Evolutionary conservation across 1,140 invertebrate genomes (phyloP).

Genomic region (Nylanderia fulva): DNA sequence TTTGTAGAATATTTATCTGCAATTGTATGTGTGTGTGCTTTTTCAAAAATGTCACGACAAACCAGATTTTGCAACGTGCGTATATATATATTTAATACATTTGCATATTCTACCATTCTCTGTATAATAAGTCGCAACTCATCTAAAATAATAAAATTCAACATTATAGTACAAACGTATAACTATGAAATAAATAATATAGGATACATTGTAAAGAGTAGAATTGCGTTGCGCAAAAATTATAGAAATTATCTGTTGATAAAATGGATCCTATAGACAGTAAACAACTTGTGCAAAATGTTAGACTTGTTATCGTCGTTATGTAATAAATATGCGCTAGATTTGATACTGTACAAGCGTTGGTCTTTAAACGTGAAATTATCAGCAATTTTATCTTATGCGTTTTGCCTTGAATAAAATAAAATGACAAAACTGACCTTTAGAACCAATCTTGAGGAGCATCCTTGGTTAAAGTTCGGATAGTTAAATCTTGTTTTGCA

Average conservation of each 20-base stretch:
- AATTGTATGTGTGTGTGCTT: too few species aligned
- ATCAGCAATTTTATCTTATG: slow-evolving; percentile 22
- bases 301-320: slow-evolving; percentile 30
- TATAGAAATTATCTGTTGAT: slow-evolving; percentile 14
- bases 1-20: neutral
- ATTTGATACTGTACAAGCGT: slow-evolving; percentile 13
- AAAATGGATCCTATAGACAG: slow-evolving; percentile 3
- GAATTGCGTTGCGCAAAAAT: neutral
- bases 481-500: slow-evolving; percentile 12
- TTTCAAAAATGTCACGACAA: neutral
- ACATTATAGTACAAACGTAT: too few species aligned
- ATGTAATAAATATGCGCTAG: slow-evolving; percentile 8
- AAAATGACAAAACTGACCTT: slow-evolving; percentile 1
- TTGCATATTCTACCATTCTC: neutral
- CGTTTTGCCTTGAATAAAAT: neutral
- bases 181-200: neutral
- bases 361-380: neutral
- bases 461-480: neutral
- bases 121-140: neutral
- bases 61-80: neutral
- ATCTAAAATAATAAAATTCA: neutral
- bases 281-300: slow-evolving; percentile 9
- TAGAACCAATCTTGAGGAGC: neutral
- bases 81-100: neutral
- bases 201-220: neutral